Evolutionary conservation across 2,113 vertebrate species (phyloP).

Genomic region (Tragelaphus strepsiceros): DNA sequence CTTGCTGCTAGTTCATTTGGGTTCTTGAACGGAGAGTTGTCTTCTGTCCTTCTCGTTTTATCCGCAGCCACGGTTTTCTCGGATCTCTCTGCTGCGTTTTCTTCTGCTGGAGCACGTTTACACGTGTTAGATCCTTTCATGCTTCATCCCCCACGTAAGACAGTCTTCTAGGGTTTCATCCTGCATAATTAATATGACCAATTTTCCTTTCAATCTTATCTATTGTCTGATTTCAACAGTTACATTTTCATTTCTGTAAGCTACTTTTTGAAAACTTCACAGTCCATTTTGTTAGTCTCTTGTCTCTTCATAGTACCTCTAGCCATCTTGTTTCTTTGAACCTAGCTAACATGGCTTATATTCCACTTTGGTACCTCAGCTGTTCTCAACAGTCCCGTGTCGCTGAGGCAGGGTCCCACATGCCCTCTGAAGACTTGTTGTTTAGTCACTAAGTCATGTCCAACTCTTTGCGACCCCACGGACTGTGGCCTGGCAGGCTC

Average conservation of each 20-base stretch:
- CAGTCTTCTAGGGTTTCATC: background rate
- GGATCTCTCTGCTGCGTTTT: background rate
- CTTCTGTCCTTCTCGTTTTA: background rate
- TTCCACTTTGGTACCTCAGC: background rate
- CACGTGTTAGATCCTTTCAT: background rate
- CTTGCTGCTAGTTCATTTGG: background rate
- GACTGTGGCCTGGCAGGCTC: background rate
- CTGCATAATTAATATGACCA: background rate
- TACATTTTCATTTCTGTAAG: background rate
- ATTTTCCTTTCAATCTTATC: background rate
- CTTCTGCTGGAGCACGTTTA: background rate
- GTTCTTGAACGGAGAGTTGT: background rate
- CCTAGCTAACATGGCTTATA: background rate
- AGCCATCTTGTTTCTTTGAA: background rate
- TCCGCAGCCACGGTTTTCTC: background rate
- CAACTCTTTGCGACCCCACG: background rate
- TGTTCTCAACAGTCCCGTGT: background rate
- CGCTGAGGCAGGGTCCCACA: background rate
- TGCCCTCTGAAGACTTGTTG: background rate
- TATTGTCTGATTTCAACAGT: background rate
- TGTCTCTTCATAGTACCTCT: background rate
- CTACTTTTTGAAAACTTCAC: background rate
- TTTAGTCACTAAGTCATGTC: background rate
- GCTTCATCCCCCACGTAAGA: background rate
- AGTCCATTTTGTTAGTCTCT: background rate